Base-by-base conservation (phyloP, 2,888 invertebrate genomes). In the Acanthacorydalis orientalis region DNA sequence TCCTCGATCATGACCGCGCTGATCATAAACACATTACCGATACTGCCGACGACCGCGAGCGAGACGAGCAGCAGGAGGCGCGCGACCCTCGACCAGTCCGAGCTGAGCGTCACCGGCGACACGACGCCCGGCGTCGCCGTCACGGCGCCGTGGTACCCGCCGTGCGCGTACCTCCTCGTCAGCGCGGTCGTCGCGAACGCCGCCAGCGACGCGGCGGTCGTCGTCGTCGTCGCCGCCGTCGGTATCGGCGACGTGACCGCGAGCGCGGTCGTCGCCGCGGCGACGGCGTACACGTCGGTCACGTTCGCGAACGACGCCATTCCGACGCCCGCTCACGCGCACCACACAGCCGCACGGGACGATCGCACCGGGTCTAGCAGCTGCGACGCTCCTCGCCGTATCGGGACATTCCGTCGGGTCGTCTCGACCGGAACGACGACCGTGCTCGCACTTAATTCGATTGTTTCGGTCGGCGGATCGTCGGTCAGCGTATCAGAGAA, bases 11-110 rank as follows among this genome's bases (percentile, higher is more conserved):
- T 79, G 49, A 81, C 74, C 7, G 81, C 74, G 52, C 80, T 83
- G 51, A 83, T 83, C 68, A 84, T 75, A 59, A 80, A 87, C 12
- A 83, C 77, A 57, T 83, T 81, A 1, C 84, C 86, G 59, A 81
- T 71, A 56, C 78, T 78, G 9, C 80, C 80, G 43, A 79, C 63
- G 1, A 79, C 74, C 0, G 80, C 73, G 52, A 81, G 67, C 3
- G 75, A 72, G 1, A 78, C 75, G 45, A 81, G 64, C 33, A 81
- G 64, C 7, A 83, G 60, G 1, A 86, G 69, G 11, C 81, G 68
- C 1, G 74, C 77, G 23, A 83, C 69, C 23, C 78, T 69, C 6
- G 83, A 74, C 83, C 83, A 83, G 49, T 79, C 77, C 1, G 72
- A 65, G 53, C 73, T 76, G 31, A 83, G 58, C 1, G 77, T 78